Conservation (phyloP, 2,888 invertebrate genomes). For the Eristalinus aeneus region DNA sequence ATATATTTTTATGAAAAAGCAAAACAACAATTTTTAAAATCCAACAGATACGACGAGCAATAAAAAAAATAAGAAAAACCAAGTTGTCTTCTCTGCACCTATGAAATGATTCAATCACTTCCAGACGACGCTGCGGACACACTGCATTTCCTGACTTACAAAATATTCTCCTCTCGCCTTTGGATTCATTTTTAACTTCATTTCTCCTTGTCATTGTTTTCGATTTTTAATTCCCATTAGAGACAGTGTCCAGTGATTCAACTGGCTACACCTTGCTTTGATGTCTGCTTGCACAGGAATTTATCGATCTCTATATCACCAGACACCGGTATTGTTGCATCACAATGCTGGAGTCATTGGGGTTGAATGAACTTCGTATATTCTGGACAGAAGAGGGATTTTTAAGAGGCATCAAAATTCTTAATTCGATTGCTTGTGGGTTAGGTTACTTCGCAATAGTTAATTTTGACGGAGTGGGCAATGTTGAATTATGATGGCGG, state of each 20-base stretch:
- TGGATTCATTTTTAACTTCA: neutral
- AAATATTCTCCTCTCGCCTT: neutral
- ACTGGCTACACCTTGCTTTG: neutral
- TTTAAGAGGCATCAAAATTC: neutral
- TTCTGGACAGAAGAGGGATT: neutral
- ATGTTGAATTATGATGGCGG: neutral
- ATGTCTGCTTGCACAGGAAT: neutral
- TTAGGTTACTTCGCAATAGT: neutral
- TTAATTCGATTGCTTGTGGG: neutral
- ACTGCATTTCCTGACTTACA: neutral
- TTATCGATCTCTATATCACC: neutral
- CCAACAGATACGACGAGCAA: too few species aligned
- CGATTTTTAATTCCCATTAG: neutral
- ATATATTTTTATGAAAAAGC: too few species aligned
- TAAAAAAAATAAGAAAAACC: too few species aligned
- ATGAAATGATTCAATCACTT: too few species aligned
- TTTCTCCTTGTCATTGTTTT: neutral
- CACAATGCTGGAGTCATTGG: neutral
- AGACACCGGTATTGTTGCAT: neutral
- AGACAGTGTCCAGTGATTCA: neutral
- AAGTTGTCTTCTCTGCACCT: too few species aligned
- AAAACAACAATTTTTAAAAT: too few species aligned
- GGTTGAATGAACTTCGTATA: neutral
- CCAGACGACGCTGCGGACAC: too few species aligned
- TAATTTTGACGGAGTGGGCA: neutral